These are phyloP conservation scores for Muscidifurax raptorellus DNA, from an alignment of 1,140 invertebrate species.

Conservation along the genomic window DNA sequence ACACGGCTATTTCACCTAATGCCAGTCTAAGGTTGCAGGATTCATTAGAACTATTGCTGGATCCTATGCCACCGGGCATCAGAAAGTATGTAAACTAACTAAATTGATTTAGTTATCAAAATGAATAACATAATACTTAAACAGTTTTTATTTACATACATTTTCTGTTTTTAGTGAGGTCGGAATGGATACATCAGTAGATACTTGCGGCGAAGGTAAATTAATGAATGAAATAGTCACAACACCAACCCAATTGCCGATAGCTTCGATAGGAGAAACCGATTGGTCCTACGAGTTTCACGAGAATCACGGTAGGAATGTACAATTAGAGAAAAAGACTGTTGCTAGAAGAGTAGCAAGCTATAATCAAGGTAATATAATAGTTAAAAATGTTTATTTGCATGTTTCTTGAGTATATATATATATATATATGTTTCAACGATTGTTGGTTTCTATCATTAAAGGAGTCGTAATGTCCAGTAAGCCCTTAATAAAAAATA, in stretches of 20 bases:
- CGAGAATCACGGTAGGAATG: constrained; percentile 85
- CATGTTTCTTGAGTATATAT: neutral
- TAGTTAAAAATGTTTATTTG: neutral
- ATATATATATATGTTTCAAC: neutral
- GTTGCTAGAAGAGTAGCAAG: constrained; percentile 82
- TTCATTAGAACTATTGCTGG: constrained; percentile 79
- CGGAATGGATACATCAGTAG: constrained; percentile 72
- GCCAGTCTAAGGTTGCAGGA: constrained; percentile 79
- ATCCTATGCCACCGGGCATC: constrained; percentile 75
- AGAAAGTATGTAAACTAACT: constrained; percentile 67
- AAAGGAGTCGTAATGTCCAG: constrained; percentile 79
- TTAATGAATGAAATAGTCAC: constrained; percentile 68
- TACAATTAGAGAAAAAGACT: constrained; percentile 79
- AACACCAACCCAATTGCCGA: constrained; percentile 66
- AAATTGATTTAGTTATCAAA: neutral
- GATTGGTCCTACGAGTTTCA: constrained; percentile 78
- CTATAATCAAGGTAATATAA: constrained; percentile 81
- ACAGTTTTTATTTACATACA: neutral
- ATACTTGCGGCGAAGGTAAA: constrained; percentile 71
- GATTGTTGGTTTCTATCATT: constrained; percentile 41
- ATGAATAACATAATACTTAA: neutral
- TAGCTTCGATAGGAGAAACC: constrained; percentile 59
- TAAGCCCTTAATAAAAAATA: constrained; percentile 78
- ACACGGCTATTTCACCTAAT: constrained; percentile 75
- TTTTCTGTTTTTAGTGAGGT: constrained; percentile 60